phyloP scores from a whole-genome alignment of 2,113 vertebrate species.

The Anguilla rostrata region DNA sequence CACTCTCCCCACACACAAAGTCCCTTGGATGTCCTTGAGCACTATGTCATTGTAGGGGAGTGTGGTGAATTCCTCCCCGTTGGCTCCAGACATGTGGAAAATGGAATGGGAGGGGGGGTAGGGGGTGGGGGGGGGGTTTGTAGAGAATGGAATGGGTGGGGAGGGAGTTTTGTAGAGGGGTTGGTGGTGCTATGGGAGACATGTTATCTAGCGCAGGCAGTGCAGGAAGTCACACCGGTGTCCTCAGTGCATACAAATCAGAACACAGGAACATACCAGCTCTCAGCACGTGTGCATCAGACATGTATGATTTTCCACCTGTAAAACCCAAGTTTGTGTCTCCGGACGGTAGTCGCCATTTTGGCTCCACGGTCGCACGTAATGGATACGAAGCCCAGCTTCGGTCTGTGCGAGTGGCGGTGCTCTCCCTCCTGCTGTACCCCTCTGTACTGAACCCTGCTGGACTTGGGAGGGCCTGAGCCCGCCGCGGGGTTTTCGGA shows the following conservation, averaged over 20 bases:
- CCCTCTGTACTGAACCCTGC: neutral
- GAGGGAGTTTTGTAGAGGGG: conserved; percentile 5
- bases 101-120: neutral
- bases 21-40: neutral
- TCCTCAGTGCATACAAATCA: neutral
- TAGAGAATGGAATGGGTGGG: neutral
- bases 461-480: neutral
- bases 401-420: neutral
- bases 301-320: neutral
- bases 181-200: neutral
- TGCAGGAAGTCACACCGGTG: neutral
- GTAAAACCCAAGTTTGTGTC: neutral
- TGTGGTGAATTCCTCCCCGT: conserved; percentile 11
- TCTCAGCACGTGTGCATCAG: neutral
- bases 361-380: neutral
- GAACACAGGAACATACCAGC: neutral
- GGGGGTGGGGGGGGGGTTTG: neutral
- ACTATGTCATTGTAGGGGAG: neutral
- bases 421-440: neutral
- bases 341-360: neutral
- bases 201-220: neutral
- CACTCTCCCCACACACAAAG: neutral
- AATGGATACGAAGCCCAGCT: neutral
- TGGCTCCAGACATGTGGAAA: conserved; percentile 1
- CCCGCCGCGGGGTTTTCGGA: neutral